phyloP scores from a whole-genome alignment of 2,888 invertebrate species.

The Metallyticus violacea region DNA sequence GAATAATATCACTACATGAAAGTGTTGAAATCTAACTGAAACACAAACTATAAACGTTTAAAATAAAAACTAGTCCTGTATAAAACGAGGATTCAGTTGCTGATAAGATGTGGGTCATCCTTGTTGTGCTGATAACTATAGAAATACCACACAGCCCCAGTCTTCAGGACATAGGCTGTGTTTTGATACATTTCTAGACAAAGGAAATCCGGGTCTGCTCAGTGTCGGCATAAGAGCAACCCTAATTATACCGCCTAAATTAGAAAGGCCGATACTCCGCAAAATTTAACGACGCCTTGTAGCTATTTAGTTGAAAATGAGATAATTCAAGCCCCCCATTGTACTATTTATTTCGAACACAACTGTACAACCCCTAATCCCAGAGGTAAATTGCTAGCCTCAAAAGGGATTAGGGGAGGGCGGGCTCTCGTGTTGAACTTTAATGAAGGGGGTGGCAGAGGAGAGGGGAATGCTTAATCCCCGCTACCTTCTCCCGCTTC shows the following conservation, averaged over 20 bases:
- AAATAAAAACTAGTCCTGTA: too few species aligned
- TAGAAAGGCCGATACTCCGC: background rate
- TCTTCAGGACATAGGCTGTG: too few species aligned
- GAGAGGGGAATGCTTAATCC: background rate
- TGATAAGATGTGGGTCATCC: too few species aligned
- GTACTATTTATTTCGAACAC: constrained; percentile 9
- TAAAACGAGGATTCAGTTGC: too few species aligned
- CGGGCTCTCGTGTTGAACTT: constrained; percentile 22
- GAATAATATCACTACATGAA: too few species aligned
- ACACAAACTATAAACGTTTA: too few species aligned
- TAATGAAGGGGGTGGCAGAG: constrained; percentile 18
- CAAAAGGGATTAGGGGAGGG: constrained; percentile 21
- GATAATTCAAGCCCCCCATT: background rate
- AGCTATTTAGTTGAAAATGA: background rate
- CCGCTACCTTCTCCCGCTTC: background rate
- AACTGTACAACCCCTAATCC: constrained; percentile 20
- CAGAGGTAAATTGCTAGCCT: constrained; percentile 22
- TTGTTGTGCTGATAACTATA: too few species aligned
- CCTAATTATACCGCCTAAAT: background rate
- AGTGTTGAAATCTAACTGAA: too few species aligned
- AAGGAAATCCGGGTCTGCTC: background rate
- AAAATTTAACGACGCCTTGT: background rate
- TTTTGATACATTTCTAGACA: background rate
- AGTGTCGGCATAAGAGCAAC: background rate
- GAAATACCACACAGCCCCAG: too few species aligned